phyloP scores from a whole-genome alignment of 2,113 vertebrate species.

The Nematolebias whitei region DNA sequence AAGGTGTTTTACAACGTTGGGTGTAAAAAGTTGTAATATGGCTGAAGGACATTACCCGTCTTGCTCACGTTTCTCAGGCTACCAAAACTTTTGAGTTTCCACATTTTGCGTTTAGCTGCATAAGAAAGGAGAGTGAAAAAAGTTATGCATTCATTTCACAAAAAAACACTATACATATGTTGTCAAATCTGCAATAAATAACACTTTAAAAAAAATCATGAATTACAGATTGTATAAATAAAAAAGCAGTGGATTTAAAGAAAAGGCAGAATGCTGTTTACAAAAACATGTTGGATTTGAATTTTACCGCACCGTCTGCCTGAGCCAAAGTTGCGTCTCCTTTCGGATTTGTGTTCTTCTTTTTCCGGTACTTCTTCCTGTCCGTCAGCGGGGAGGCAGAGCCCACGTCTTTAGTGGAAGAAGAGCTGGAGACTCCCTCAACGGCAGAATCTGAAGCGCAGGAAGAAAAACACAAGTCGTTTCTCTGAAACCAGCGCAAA shows the following conservation, averaged over 20 bases:
- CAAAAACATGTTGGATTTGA: no score
- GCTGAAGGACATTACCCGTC: constrained; percentile 85
- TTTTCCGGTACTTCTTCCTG: constrained; percentile 90
- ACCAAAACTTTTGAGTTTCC: constrained; percentile 98
- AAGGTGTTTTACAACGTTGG: no score
- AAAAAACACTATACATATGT: no score
- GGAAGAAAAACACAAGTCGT: not conserved
- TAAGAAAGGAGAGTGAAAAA: constrained; percentile 57
- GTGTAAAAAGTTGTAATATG: not conserved
- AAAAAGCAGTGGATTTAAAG: not conserved
- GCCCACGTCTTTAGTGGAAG: constrained; percentile 83
- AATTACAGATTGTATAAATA: not conserved
- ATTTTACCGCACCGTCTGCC: constrained; percentile 85
- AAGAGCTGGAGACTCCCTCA: constrained; percentile 82
- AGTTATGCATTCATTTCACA: not conserved
- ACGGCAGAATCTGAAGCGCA: constrained; percentile 71
- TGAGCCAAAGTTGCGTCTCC: constrained; percentile 86
- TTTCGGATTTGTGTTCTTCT: constrained; percentile 90
- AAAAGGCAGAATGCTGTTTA: not conserved
- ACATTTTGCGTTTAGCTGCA: constrained; percentile 97
- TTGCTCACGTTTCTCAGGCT: constrained; percentile 99
- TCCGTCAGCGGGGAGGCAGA: constrained; percentile 85
- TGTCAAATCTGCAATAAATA: not conserved
- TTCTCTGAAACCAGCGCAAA: not conserved
- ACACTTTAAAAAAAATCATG: not conserved